Percentiles rank a stretch among this genome's conserved stretches.
Conservation (phyloP, 2,113 vertebrate species). For the Gallinago undulata region DNA sequence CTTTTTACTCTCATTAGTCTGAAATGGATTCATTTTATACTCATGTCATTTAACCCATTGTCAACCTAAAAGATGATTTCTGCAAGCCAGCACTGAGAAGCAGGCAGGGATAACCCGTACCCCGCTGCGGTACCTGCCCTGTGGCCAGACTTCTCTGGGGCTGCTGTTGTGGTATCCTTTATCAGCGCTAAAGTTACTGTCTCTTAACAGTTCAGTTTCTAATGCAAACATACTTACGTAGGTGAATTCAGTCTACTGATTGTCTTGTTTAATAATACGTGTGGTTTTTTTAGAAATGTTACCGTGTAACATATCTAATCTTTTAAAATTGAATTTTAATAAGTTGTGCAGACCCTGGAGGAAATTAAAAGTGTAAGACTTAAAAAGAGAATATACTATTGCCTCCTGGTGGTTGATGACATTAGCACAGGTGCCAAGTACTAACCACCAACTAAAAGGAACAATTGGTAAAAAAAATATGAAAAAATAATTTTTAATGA, state of each 20-base stretch:
- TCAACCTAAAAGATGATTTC: not conserved
- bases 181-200: not conserved
- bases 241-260: not conserved
- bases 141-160: not conserved
- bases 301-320: not conserved
- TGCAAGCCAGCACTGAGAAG: not conserved
- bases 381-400: conserved; percentile 16
- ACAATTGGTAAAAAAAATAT: not conserved
- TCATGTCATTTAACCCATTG: not conserved
- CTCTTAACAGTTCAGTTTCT: not conserved
- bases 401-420: conserved; percentile 60
- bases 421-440: not conserved
- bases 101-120: not conserved
- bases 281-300: not conserved
- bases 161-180: not conserved
- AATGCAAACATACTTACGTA: not conserved
- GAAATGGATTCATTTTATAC: not conserved
- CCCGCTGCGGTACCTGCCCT: not conserved
- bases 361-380: not conserved
- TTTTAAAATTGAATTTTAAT: not conserved
- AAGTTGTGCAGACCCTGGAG: not conserved
- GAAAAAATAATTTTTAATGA: not conserved
- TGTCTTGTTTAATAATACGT: not conserved
- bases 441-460: not conserved
- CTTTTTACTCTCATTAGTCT: not conserved